Conservation (phyloP, 2,797 vertebrate species). For the Tympanoctomys barrerae region DNA sequence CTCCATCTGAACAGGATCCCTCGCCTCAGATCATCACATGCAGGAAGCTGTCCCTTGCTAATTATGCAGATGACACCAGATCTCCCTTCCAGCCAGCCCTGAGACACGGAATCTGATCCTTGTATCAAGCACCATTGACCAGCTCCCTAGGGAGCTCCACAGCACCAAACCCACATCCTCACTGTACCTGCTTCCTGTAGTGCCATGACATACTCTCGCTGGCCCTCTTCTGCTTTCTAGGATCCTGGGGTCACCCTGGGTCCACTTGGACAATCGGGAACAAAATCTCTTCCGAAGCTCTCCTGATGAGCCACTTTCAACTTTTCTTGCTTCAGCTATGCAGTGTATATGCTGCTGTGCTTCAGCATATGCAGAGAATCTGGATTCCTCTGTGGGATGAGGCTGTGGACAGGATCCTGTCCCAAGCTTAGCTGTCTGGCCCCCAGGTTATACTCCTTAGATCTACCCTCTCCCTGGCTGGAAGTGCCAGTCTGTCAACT, state of each 20-base stretch:
- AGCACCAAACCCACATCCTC: not conserved
- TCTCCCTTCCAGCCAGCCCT: not conserved
- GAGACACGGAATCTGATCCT: not conserved
- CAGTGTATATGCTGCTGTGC: no score
- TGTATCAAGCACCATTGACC: not conserved
- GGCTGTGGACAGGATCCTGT: not conserved
- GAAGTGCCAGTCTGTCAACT: not conserved
- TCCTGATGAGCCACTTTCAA: not conserved
- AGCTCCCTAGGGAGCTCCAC: no score
- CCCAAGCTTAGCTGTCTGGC: not conserved
- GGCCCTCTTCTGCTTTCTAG: not conserved
- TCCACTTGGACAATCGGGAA: not conserved
- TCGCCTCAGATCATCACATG: not conserved
- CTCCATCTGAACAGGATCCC: not conserved
- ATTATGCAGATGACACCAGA: not conserved
- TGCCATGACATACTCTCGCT: not conserved
- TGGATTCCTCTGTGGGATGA: not conserved
- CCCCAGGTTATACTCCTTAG: not conserved
- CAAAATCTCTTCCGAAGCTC: not conserved
- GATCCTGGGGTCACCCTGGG: no score
- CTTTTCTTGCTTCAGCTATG: not conserved
- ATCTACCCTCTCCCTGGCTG: not conserved
- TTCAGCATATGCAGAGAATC: no score
- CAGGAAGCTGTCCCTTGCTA: not conserved
- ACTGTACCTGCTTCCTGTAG: not conserved